Conservation (phyloP, 2,113 vertebrate species). For the Pterocles orientalis region DNA sequence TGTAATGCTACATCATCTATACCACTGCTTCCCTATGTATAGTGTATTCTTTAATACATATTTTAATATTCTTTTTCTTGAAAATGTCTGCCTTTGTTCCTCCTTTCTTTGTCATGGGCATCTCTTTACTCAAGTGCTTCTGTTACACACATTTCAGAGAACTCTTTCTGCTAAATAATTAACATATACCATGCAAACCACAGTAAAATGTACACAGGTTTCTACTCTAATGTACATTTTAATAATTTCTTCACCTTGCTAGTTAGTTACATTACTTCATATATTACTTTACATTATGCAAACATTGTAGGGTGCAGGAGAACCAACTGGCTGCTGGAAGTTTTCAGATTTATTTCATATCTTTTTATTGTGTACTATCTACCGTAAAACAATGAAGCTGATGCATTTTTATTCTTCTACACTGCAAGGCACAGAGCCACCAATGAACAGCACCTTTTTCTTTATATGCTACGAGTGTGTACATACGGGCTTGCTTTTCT, state of each 20-base stretch:
- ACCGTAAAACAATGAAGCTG: neutral
- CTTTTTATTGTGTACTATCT: neutral
- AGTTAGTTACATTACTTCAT: neutral
- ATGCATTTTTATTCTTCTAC: neutral
- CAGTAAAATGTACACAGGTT: neutral
- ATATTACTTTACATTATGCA: neutral
- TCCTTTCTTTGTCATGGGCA: neutral
- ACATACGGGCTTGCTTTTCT: neutral
- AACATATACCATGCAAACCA: neutral
- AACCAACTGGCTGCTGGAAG: neutral
- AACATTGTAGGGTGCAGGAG: neutral
- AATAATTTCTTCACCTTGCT: neutral
- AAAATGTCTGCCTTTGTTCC: neutral
- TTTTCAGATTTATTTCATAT: neutral
- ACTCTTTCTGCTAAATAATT: neutral
- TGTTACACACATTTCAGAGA: neutral
- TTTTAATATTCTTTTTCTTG: neutral
- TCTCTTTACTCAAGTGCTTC: neutral
- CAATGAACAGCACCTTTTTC: neutral
- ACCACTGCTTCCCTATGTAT: neutral
- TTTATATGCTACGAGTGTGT: fast-evolving
- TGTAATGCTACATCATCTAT: neutral
- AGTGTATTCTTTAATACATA: neutral
- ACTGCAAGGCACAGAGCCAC: neutral
- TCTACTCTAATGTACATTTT: neutral